Evolutionary conservation across 92 coral and sea anemone species (phyloP).

Genomic region (Actinernus sp.): DNA sequence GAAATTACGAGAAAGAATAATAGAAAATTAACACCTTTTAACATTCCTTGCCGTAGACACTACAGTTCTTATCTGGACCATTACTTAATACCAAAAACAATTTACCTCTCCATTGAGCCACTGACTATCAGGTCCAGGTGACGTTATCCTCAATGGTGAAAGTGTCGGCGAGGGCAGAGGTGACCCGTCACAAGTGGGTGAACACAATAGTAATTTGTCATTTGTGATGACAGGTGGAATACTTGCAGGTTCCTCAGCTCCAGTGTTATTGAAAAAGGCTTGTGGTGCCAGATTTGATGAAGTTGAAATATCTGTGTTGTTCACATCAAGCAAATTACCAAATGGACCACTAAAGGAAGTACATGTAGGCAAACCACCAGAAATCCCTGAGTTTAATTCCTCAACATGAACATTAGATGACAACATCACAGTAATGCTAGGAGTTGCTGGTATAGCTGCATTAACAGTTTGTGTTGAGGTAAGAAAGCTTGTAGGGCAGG

Average conservation of each 20-base stretch:
- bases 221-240: constrained; percentile 6
- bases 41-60: too few species aligned
- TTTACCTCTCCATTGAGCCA: constrained; percentile 92
- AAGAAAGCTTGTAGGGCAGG: constrained; percentile 20
- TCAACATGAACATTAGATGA: constrained; percentile 58
- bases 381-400: constrained; percentile 71
- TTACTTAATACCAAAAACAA: too few species aligned
- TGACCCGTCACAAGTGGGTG: constrained; percentile 10
- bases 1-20: too few species aligned
- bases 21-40: too few species aligned
- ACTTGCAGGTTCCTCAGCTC: not conserved
- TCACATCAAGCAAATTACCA: not conserved
- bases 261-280: constrained; percentile 17
- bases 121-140: constrained; percentile 47
- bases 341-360: constrained; percentile 43
- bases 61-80: too few species aligned
- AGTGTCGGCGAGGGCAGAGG: constrained; percentile 42
- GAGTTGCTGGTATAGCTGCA: constrained; percentile 14
- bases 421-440: constrained; percentile 6
- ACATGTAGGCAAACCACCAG: constrained; percentile 56
- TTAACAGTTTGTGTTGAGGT: constrained; percentile 8
- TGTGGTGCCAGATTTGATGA: constrained; percentile 14
- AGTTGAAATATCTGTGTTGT: not conserved
- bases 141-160: constrained; percentile 44
- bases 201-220: constrained; percentile 5